Percentiles rank a stretch among this genome's conserved stretches.
These are phyloP conservation scores for Gopherus evgoodei DNA, from an alignment of 2,113 vertebrate species.

Conservation along the genomic window DNA sequence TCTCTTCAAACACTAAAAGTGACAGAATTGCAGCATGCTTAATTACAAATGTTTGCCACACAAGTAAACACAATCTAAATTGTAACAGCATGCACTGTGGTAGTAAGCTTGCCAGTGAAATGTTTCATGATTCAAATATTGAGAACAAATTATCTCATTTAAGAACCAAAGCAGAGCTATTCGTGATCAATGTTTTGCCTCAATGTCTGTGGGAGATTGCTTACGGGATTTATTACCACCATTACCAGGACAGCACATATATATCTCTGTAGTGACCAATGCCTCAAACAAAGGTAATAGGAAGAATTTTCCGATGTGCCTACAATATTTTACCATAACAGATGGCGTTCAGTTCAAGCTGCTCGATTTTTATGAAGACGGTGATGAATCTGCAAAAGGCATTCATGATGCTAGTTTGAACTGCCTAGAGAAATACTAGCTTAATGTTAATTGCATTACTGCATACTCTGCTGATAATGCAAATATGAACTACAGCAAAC, in stretches of 20 bases:
- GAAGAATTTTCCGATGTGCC: background rate
- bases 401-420: background rate
- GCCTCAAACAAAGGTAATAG: background rate
- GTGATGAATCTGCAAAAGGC: too few species aligned
- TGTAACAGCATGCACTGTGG: background rate
- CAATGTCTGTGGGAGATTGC: background rate
- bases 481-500: background rate
- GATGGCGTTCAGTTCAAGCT: too few species aligned
- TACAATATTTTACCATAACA: background rate
- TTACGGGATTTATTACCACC: background rate
- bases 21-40: background rate
- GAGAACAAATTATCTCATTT: background rate
- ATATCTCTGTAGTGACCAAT: background rate
- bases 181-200: too few species aligned
- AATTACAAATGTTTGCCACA: background rate
- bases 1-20: background rate
- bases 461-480: background rate
- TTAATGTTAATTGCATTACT: background rate
- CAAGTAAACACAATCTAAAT: background rate
- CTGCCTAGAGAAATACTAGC: background rate
- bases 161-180: background rate
- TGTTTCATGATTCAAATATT: background rate
- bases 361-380: too few species aligned
- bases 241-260: background rate
- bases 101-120: background rate